phyloP scores from a whole-genome alignment of 2,888 invertebrate genomes.

The Stramonita haemastoma region DNA sequence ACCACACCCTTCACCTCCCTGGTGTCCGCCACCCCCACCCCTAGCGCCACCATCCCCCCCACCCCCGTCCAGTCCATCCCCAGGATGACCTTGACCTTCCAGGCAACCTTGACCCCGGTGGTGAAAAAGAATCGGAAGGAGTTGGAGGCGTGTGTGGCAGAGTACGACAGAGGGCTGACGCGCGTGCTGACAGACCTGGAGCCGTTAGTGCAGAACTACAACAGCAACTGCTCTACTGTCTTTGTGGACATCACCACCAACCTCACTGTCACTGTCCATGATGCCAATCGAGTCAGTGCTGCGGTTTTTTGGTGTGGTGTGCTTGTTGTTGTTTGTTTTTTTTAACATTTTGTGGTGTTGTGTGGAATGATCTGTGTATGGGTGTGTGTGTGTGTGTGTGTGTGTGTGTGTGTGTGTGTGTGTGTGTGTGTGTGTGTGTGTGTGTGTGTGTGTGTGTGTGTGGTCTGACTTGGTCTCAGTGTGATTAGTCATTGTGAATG shows the following conservation, averaged over 20 bases:
- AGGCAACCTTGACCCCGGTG: slow-evolving; percentile 41
- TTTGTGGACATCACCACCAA: slow-evolving; percentile 38
- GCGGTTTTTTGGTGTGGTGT: too few relatives aligned
- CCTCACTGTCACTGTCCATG: slow-evolving; percentile 33
- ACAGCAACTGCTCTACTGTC: slow-evolving; percentile 34
- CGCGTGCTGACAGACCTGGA: slow-evolving; percentile 34
- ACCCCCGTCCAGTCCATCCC: slow-evolving; percentile 46
- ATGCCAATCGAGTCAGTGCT: background rate
- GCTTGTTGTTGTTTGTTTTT: too few relatives aligned
- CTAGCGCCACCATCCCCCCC: slow-evolving; percentile 32
- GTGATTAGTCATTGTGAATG: too few relatives aligned
- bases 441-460: background rate
- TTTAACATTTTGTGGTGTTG: too few relatives aligned
- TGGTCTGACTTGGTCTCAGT: too few relatives aligned
- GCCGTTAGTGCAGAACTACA: slow-evolving; percentile 35
- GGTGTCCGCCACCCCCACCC: slow-evolving; percentile 24
- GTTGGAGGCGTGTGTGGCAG: slow-evolving; percentile 29
- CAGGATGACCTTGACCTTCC: slow-evolving; percentile 46
- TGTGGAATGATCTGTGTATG: too few relatives aligned
- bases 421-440: too few relatives aligned
- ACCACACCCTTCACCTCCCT: background rate
- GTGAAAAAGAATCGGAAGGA: background rate
- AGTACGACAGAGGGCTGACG: slow-evolving; percentile 39
- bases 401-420: background rate
- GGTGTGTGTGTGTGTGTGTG: background rate